Percentiles rank a stretch among this genome's conserved stretches.
These are phyloP conservation scores for Plagodis pulveraria DNA, from an alignment of 2,888 invertebrate genomes.

Conservation along the genomic window DNA sequence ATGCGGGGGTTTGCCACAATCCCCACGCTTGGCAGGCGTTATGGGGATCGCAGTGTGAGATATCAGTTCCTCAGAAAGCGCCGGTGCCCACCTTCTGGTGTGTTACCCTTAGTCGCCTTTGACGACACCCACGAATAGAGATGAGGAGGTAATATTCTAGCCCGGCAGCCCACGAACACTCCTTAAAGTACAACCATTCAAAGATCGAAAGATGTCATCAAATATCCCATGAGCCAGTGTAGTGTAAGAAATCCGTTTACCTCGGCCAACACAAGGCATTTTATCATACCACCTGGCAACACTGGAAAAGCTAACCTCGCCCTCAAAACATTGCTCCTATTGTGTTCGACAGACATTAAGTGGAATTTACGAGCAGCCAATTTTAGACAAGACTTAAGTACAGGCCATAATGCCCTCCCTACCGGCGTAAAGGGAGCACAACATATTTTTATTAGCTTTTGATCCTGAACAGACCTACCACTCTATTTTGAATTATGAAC, in stretches of 20 bases:
- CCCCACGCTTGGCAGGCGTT: too few relatives aligned
- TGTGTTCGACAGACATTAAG: constrained; percentile 66
- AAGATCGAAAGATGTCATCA: too few relatives aligned
- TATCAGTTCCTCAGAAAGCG: too few relatives aligned
- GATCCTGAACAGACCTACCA: constrained; percentile 16
- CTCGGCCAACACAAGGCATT: neutral
- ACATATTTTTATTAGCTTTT: constrained; percentile 46
- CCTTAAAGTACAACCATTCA: neutral
- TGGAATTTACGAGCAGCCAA: constrained; percentile 63
- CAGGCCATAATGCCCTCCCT: constrained; percentile 53
- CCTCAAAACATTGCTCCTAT: constrained; percentile 49
- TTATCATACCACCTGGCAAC: constrained; percentile 8
- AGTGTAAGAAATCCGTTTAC: neutral
- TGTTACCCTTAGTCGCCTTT: too few relatives aligned
- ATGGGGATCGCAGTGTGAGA: too few relatives aligned
- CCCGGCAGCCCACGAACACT: too few relatives aligned
- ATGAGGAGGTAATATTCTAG: too few relatives aligned
- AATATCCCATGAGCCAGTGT: neutral
- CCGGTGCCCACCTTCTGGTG: too few relatives aligned
- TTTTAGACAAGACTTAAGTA: constrained; percentile 69
- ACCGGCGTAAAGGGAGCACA: constrained; percentile 42
- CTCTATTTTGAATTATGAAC: constrained; percentile 6
- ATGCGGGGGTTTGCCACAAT: too few relatives aligned
- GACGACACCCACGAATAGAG: too few relatives aligned
- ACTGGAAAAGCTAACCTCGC: constrained; percentile 42